phyloP scores from a whole-genome alignment of 2,113 vertebrate genomes.

The Murina feae region DNA sequence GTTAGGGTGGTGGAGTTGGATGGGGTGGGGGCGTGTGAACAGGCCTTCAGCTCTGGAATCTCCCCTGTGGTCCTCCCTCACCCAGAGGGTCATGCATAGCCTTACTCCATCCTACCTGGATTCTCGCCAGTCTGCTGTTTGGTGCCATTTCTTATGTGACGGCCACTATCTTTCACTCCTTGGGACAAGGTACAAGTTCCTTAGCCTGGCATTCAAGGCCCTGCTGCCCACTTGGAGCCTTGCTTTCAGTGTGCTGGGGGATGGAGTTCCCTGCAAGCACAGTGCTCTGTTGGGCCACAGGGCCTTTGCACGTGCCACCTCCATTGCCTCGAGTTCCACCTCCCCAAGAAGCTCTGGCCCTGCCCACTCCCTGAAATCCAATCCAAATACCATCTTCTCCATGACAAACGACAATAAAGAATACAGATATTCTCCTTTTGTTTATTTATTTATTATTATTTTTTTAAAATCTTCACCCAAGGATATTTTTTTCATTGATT shows the following conservation, averaged over 20 bases:
- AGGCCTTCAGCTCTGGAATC: background rate
- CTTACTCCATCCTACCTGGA: rapidly evolving
- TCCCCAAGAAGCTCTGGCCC: background rate
- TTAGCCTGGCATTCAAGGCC: background rate
- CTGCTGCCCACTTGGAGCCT: background rate
- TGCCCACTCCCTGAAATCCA: background rate
- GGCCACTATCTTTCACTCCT: background rate
- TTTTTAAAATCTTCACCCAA: too few species aligned
- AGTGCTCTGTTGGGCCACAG: background rate
- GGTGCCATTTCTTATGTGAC: background rate
- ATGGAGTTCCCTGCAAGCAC: background rate
- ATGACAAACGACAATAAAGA: background rate
- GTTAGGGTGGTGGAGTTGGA: background rate
- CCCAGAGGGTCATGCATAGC: background rate
- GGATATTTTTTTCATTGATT: too few species aligned
- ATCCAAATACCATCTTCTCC: background rate
- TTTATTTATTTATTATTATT: too few species aligned
- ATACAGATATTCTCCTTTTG: background rate
- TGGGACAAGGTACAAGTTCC: background rate
- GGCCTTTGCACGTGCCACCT: background rate
- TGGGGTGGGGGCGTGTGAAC: too few species aligned
- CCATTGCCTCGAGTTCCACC: background rate
- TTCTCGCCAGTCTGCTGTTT: background rate
- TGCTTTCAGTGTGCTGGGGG: background rate
- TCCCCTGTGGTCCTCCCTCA: background rate